Conservation (phyloP, 2,797 vertebrate species). For the Falco naumanni region DNA sequence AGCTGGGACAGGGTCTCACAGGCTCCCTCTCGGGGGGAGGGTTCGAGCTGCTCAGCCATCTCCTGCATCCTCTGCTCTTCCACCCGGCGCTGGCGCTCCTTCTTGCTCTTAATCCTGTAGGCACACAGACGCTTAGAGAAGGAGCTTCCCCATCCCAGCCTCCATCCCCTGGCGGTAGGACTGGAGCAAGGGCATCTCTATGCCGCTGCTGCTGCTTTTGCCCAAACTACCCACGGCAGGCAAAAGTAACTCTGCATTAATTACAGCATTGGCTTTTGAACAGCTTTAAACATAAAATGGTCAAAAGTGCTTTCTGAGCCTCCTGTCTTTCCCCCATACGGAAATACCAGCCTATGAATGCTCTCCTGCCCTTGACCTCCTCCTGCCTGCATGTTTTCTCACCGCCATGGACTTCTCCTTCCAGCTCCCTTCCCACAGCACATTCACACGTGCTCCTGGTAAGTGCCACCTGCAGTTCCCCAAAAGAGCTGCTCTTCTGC, state of each 20-base stretch:
- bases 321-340: background rate
- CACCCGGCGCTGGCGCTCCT: conserved; percentile 80
- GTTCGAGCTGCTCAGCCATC: background rate
- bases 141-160: background rate
- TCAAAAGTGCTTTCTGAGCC: fast-evolving
- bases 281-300: background rate
- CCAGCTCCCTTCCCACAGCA: background rate
- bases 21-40: conserved; percentile 67
- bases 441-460: fast-evolving
- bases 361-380: background rate
- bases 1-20: conserved; percentile 77
- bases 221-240: background rate
- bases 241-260: background rate
- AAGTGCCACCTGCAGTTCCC: background rate
- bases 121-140: background rate
- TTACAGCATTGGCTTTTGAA: background rate
- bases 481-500: background rate
- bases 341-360: background rate
- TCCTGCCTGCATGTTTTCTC: background rate
- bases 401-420: background rate
- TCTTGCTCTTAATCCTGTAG: conserved; percentile 88
- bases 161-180: fast-evolving
- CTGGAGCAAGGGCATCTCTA: background rate
- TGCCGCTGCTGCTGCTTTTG: too few relatives aligned
- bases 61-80: conserved; percentile 82